Evolutionary conservation across 2,113 vertebrate genomes (phyloP).

Genomic region (Muntiacus muntjak): DNA sequence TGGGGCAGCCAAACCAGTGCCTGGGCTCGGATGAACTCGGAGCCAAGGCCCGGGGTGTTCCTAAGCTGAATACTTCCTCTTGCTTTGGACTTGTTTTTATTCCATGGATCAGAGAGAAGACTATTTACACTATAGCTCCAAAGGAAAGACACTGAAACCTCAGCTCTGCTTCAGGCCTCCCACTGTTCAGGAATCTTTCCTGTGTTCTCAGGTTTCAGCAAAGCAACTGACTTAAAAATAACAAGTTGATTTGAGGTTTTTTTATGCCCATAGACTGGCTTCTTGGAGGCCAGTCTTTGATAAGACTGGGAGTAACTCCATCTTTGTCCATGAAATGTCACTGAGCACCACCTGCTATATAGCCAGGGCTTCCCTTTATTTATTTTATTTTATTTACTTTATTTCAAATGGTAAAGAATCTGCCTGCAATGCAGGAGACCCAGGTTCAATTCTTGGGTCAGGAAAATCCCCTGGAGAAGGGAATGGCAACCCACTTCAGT

Average conservation of each 20-base stretch:
- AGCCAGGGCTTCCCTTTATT: neutral
- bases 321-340: neutral
- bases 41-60: neutral
- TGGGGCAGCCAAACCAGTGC: neutral
- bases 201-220: neutral
- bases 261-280: neutral
- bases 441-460: neutral
- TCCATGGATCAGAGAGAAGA: neutral
- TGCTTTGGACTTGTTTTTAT: constrained; percentile 9
- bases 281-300: neutral
- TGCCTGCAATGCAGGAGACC: neutral
- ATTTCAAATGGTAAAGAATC: neutral
- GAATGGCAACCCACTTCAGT: neutral
- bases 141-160: neutral
- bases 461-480: neutral
- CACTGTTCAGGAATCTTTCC: neutral
- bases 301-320: neutral
- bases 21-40: neutral
- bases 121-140: neutral
- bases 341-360: neutral
- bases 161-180: neutral
- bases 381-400: neutral
- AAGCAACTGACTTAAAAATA: neutral
- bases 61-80: neutral
- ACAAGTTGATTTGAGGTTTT: neutral